Conservation (phyloP, 2,797 vertebrate genomes). For the Tragelaphus eurycerus region DNA sequence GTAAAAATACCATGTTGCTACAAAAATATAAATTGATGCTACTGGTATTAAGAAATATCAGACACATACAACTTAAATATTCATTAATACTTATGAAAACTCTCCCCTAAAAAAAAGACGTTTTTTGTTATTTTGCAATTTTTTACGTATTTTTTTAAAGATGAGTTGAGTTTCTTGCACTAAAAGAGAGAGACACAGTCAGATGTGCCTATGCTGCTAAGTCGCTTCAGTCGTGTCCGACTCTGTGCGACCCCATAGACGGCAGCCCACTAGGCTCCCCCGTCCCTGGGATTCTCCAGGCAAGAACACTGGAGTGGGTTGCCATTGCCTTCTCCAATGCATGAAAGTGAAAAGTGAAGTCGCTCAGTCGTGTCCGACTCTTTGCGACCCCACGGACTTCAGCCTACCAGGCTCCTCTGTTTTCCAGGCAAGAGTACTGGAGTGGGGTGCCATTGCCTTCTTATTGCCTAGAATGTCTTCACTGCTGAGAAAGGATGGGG, state of each 20-base stretch:
- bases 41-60: conserved; percentile 97
- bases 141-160: conserved; percentile 60
- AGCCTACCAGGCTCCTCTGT: too few species aligned
- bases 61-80: conserved; percentile 94
- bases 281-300: too few species aligned
- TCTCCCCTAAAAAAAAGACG: conserved; percentile 87
- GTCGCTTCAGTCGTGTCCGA: too few species aligned
- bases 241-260: too few species aligned
- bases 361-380: too few species aligned
- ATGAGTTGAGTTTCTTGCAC: conserved; percentile 84
- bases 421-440: too few species aligned
- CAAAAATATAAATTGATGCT: conserved; percentile 99
- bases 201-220: conserved; percentile 63
- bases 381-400: too few species aligned
- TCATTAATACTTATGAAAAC: conserved; percentile 94
- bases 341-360: too few species aligned
- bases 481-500: conserved; percentile 78
- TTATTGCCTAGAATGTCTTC: conserved; percentile 85
- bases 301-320: too few species aligned
- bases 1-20: conserved; percentile 99
- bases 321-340: too few species aligned
- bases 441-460: too few species aligned
- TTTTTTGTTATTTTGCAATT: conserved; percentile 77
- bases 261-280: too few species aligned
- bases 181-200: conserved; percentile 75